Base-by-base conservation (phyloP, 2,797 vertebrate species). In the Alfaro cultratus region DNA sequence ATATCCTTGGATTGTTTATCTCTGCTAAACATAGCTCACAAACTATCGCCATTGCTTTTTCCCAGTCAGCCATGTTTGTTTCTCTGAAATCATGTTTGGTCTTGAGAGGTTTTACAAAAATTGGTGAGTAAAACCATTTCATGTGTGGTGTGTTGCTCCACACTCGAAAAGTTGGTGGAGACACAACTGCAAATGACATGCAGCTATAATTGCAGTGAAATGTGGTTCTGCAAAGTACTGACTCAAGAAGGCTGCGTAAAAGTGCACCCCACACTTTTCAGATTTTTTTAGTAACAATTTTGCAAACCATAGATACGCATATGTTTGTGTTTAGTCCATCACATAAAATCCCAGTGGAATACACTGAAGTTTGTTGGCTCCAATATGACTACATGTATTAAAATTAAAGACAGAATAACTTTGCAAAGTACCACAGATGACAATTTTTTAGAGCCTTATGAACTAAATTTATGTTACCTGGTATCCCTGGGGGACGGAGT, bases 401-500 rank as follows among this genome's bases (percentile, higher is more conserved):
- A 41, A 41, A 39, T 68, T 34, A 7, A 39, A 68, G 36, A 68
- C 0, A 68, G 9, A 68, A 68, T 67, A 64, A 10, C 36, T 36
- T 64, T 21, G 18, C 31, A 64, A 36, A 64, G 31, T 64, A 21
- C 34, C 9, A 4, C 23, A n/a, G 62, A 39, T 39, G 62, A 4
- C 16, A 34, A 36, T 36, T 67, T 3, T 68, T 68, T 12, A 23
- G 3, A 39, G 10, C 34, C 64, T 41, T 5, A 41, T 39, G 23
- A 41, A 26, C 34, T 0, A 18, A 1, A 51, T 26, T 53, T 13
- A 3, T 1, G 36, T 53, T 95, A 99, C 99, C 98, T 99, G 99
- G 94, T 98, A 99, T 92, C 96, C 97, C 87, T 97, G 98, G 60
- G 98, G 97, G 88, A 98, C 97, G 0, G 98, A 97, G 95, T 99